These are phyloP conservation scores for Trichonephila clavata DNA, from an alignment of 1,140 invertebrate species.

Conservation along the genomic window DNA sequence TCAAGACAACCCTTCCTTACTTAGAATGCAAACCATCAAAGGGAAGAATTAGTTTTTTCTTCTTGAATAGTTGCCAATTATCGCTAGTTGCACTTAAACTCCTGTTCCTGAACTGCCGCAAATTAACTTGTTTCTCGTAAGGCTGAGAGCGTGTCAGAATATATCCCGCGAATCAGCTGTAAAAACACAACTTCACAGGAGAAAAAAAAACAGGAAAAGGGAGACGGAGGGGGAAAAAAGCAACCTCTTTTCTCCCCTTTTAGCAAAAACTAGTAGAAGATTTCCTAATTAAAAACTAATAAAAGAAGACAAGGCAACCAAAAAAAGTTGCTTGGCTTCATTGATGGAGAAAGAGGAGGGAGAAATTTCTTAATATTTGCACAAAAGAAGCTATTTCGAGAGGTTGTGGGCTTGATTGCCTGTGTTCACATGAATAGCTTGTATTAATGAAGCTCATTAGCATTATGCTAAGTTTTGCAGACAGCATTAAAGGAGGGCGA, in stretches of 20 bases:
- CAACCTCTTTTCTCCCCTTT: background rate
- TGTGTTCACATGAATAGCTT: background rate
- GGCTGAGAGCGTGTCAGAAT: background rate
- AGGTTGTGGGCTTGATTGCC: constrained; percentile 13
- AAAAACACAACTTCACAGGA: background rate
- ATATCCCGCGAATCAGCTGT: background rate
- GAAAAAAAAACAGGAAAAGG: background rate
- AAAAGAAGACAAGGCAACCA: background rate
- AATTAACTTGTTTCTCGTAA: background rate
- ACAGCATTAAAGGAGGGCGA: background rate
- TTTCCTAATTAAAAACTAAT: constrained; percentile 36
- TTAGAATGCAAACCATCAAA: background rate
- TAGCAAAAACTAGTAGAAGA: background rate
- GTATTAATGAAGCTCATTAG: constrained; percentile 37
- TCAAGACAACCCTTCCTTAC: background rate
- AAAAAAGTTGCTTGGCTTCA: background rate
- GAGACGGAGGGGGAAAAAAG: background rate
- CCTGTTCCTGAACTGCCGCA: background rate
- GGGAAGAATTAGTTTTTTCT: background rate
- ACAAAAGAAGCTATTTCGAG: background rate
- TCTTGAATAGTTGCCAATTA: constrained; percentile 5
- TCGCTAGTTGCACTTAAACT: background rate
- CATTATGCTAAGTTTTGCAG: background rate
- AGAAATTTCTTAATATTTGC: constrained; percentile 24
- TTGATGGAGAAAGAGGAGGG: background rate